Percentiles rank a stretch among this genome's conserved stretches.
phyloP scores from a whole-genome alignment of 2,888 invertebrate species.

The Phasia obesa region DNA sequence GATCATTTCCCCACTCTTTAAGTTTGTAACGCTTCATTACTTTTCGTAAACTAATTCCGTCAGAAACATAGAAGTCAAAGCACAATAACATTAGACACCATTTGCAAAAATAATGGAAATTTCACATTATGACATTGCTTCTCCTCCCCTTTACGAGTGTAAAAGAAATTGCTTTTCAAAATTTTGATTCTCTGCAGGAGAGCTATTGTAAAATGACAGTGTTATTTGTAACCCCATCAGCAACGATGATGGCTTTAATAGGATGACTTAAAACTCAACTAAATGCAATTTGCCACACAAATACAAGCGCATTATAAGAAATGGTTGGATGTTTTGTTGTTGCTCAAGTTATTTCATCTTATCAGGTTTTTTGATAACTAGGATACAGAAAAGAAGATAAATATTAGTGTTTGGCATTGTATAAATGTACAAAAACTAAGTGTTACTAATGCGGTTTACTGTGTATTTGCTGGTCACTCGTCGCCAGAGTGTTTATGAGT shows the following conservation, averaged over 20 bases:
- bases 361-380: background rate
- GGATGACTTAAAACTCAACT: slow-evolving; percentile 30
- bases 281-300: slow-evolving; percentile 42
- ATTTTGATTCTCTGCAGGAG: background rate
- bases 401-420: slow-evolving; percentile 13
- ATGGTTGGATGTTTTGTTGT: background rate
- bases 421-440: slow-evolving; percentile 16
- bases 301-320: slow-evolving; percentile 20
- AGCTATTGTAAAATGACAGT: slow-evolving; percentile 4
- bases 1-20: no score
- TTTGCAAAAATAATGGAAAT: no score
- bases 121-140: no score
- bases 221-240: slow-evolving; percentile 10
- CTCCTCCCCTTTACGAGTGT: background rate
- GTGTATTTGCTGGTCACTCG: slow-evolving; percentile 44
- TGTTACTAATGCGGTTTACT: slow-evolving; percentile 41
- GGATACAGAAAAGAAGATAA: background rate
- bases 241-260: slow-evolving; percentile 19
- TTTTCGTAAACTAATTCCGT: no score
- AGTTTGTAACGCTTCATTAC: no score
- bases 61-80: no score
- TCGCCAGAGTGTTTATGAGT: slow-evolving; percentile 33
- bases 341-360: slow-evolving; percentile 15
- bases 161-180: slow-evolving; percentile 28
- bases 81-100: no score